Percentiles rank a stretch among this genome's conserved stretches.
These are phyloP conservation scores for Rhopalosiphum padi DNA, from an alignment of 1,140 invertebrate genomes.

Conservation along the genomic window DNA sequence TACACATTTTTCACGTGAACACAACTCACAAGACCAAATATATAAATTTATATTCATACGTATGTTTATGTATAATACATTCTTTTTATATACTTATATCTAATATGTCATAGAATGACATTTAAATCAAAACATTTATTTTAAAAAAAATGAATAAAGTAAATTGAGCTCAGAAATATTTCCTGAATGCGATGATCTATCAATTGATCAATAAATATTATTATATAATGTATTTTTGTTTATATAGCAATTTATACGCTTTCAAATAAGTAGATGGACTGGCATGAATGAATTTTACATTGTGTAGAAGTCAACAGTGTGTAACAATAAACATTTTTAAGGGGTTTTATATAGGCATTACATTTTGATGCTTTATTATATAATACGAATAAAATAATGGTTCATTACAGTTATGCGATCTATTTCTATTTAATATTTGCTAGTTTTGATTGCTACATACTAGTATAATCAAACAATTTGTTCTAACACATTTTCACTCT, in stretches of 20 bases:
- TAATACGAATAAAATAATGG: background rate
- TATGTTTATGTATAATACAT: too few relatives aligned
- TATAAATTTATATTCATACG: background rate
- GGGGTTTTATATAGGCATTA: background rate
- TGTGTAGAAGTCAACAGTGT: background rate
- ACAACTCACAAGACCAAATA: background rate
- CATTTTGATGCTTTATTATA: conserved; percentile 9
- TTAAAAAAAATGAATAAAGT: background rate
- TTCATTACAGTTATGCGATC: background rate
- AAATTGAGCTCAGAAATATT: background rate
- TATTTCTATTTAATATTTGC: background rate
- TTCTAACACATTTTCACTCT: background rate
- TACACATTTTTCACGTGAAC: background rate
- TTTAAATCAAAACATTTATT: background rate
- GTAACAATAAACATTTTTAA: background rate
- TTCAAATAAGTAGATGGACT: background rate
- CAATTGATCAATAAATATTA: background rate
- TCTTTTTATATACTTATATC: too few relatives aligned
- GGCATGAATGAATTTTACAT: background rate
- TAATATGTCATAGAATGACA: too few relatives aligned
- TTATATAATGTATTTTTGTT: background rate
- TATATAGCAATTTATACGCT: conserved; percentile 4
- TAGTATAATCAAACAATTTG: background rate
- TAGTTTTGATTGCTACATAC: background rate
- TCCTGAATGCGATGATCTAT: conserved; percentile 16